These are phyloP conservation scores for Drosophila erecta DNA, from an alignment of 1,140 invertebrate genomes.

Conservation along the genomic window DNA sequence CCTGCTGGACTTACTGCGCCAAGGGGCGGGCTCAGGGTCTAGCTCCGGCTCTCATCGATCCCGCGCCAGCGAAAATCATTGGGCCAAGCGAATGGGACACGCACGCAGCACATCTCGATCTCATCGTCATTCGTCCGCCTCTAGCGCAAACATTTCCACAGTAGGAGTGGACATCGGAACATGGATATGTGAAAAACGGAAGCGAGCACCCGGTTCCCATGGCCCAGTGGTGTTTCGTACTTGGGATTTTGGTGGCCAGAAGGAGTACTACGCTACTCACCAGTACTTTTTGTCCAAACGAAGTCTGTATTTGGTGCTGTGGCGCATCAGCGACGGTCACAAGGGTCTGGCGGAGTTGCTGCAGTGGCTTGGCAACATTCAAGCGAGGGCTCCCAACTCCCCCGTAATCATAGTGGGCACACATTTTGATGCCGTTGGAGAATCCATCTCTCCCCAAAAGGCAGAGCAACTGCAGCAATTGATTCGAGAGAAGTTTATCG, in stretches of 20 bases:
- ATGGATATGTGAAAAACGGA: slow-evolving; percentile 95
- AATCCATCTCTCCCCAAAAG: slow-evolving; percentile 88
- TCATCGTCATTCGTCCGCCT: slow-evolving; percentile 31
- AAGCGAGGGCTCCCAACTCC: slow-evolving; percentile 96
- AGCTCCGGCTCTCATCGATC: slow-evolving; percentile 62
- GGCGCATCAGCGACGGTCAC: slow-evolving; percentile 97
- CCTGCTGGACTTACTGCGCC: slow-evolving; percentile 93
- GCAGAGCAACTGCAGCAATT: slow-evolving; percentile 95
- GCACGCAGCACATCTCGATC: slow-evolving; percentile 85
- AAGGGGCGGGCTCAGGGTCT: slow-evolving; percentile 85
- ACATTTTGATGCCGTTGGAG: slow-evolving; percentile 95
- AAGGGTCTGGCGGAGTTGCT: slow-evolving; percentile 95
- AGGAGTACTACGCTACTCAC: slow-evolving; percentile 98
- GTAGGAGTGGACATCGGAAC: slow-evolving; percentile 98
- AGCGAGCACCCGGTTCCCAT: slow-evolving; percentile 87
- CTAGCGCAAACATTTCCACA: slow-evolving; percentile 91
- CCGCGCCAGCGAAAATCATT: slow-evolving; percentile 87
- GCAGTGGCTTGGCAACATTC: slow-evolving; percentile 98
- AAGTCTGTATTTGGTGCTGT: slow-evolving; percentile 97
- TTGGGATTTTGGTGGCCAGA: slow-evolving; percentile 99
- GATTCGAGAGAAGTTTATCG: slow-evolving; percentile 95
- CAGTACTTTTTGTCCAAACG: slow-evolving; percentile 99
- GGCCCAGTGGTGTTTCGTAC: slow-evolving; percentile 98
- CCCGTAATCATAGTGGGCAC: slow-evolving; percentile 97
- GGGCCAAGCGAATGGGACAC: slow-evolving; percentile 97